Evolutionary conservation across 2,888 invertebrate species (phyloP).

Genomic region (Caenorhabditis sp.): DNA sequence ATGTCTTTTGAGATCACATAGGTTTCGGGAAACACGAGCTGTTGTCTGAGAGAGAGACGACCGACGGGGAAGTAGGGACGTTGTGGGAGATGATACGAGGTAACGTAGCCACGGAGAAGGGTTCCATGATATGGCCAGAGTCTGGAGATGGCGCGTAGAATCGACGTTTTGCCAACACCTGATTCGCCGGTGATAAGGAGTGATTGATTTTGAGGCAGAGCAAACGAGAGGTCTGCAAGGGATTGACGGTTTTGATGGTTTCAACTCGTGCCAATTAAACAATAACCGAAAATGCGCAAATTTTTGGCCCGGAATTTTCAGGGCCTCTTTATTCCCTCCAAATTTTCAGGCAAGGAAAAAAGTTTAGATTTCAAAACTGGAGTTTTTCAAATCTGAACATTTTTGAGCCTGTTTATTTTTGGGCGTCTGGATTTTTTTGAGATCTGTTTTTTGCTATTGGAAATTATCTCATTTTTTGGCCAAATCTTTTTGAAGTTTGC

Average conservation of each 20-base stretch:
- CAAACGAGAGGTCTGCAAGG: constrained; percentile 72
- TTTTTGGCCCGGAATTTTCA: no score
- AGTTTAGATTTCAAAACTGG: no score
- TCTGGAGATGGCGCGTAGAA: constrained; percentile 89
- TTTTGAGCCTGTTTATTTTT: no score
- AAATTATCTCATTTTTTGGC: no score
- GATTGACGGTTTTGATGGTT: background rate
- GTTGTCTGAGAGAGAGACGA: constrained; percentile 70
- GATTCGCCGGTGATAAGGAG: constrained; percentile 91
- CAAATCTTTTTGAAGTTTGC: background rate
- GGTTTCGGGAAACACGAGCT: constrained; percentile 29
- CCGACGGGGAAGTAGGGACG: constrained; percentile 74
- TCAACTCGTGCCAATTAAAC: no score
- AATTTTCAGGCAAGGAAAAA: no score
- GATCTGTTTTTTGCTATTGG: no score
- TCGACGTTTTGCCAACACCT: constrained; percentile 88
- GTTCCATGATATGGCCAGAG: constrained; percentile 82
- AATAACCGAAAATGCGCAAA: no score
- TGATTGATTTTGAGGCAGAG: constrained; percentile 72
- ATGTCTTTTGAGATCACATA: constrained; percentile 3
- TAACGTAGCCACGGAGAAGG: constrained; percentile 17
- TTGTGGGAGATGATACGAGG: constrained; percentile 75
- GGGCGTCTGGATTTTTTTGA: no score
- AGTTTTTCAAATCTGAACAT: no score
- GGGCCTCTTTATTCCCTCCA: no score